Conservation (phyloP, 2,797 vertebrate genomes). For the Cyprinella venusta region DNA sequence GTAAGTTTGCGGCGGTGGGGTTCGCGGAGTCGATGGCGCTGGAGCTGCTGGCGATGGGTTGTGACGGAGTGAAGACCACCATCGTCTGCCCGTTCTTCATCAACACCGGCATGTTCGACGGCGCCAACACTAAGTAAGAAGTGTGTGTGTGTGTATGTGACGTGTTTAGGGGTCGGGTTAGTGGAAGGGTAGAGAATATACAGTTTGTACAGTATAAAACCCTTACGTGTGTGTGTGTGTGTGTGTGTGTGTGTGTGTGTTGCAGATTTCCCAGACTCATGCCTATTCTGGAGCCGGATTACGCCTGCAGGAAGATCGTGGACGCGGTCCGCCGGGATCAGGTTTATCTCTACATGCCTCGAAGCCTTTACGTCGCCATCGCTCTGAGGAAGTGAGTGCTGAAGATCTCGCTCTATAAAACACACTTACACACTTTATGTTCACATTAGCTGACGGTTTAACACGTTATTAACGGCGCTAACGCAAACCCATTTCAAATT, state of each 20-base stretch:
- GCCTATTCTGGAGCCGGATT: conserved; percentile 77
- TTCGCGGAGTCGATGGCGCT: conserved; percentile 80
- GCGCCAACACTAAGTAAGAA: conserved; percentile 75
- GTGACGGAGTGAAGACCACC: conserved; percentile 81
- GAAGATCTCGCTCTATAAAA: neutral
- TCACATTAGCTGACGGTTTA: no score
- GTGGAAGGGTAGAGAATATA: no score
- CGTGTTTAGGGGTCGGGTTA: no score
- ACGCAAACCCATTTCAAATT: no score
- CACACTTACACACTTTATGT: neutral
- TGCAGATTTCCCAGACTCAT: conserved; percentile 74
- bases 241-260: conserved; percentile 27
- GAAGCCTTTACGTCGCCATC: neutral
- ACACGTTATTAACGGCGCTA: no score
- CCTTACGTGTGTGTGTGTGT: conserved; percentile 8
- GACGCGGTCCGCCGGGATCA: conserved; percentile 76
- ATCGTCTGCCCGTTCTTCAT: conserved; percentile 82
- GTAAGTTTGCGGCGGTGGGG: conserved; percentile 72
- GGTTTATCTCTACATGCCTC: conserved; percentile 73
- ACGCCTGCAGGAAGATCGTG: conserved; percentile 75
- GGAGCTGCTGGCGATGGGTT: conserved; percentile 71
- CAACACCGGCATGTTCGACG: conserved; percentile 87
- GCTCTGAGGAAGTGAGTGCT: conserved; percentile 73
- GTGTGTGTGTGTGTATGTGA: no score
- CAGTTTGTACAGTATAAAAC: no score